Evolutionary conservation across 1,140 invertebrate species (phyloP).

Genomic region (Drosophila ananassae): DNA sequence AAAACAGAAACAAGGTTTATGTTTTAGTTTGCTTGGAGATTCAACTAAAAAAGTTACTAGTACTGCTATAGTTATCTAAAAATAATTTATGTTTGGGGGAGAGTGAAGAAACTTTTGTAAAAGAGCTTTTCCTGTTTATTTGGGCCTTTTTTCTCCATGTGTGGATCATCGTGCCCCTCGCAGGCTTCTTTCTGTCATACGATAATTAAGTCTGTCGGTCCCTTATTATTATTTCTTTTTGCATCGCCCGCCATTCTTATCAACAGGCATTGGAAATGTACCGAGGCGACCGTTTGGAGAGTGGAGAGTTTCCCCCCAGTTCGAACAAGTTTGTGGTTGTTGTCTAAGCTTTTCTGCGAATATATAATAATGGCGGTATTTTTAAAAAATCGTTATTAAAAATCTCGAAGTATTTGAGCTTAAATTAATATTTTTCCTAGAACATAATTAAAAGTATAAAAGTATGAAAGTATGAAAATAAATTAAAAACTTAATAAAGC

Average conservation of each 20-base stretch:
- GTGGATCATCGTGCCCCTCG: conserved; percentile 20
- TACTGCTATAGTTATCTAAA: background rate
- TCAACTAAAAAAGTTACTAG: background rate
- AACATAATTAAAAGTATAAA: too few relatives aligned
- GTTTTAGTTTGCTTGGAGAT: background rate
- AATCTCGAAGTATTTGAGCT: too few relatives aligned
- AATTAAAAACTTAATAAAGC: too few relatives aligned
- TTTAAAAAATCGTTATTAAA: background rate
- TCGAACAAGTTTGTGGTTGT: conserved; percentile 16
- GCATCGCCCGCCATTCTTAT: conserved; percentile 46
- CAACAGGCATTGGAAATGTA: conserved; percentile 59
- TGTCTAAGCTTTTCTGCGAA: background rate
- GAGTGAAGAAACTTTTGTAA: too few relatives aligned
- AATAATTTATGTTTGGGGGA: background rate
- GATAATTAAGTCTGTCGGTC: conserved; percentile 50
- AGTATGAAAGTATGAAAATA: too few relatives aligned
- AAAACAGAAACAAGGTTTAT: conserved; percentile 5
- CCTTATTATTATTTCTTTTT: conserved; percentile 54
- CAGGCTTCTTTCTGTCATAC: conserved; percentile 29
- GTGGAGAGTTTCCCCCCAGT: conserved; percentile 7
- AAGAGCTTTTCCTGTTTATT: background rate
- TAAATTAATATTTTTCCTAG: too few relatives aligned
- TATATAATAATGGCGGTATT: too few relatives aligned
- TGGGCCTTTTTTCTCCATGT: conserved; percentile 12
- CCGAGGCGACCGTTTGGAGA: conserved; percentile 33